phyloP scores from a whole-genome alignment of 2,797 vertebrate genomes.

The Cyclura pinguis region DNA sequence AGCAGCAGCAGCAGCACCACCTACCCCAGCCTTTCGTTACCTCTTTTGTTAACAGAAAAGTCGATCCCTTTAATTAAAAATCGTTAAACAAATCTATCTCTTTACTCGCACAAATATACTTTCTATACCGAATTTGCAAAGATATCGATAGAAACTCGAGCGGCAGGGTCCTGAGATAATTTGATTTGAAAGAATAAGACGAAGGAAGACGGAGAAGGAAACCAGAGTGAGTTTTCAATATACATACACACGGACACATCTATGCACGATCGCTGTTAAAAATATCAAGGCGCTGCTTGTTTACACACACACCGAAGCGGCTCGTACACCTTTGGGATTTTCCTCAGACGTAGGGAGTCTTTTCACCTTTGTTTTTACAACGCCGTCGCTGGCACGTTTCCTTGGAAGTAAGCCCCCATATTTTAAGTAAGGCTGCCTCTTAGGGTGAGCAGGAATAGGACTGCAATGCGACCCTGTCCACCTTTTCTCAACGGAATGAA shows the following conservation, averaged over 20 bases:
- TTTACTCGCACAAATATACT: conserved; percentile 43
- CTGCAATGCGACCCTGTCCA: not conserved
- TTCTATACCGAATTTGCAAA: conserved; percentile 17
- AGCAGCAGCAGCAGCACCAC: too few species aligned
- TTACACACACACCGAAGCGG: not conserved
- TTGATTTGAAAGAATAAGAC: not conserved
- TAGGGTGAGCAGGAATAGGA: not conserved
- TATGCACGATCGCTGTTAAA: too few species aligned
- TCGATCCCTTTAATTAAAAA: conserved; percentile 65
- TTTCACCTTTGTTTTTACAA: not conserved
- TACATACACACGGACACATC: too few species aligned
- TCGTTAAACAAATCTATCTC: conserved; percentile 50
- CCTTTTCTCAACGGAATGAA: not conserved
- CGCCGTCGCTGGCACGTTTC: not conserved
- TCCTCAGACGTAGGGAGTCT: too few species aligned
- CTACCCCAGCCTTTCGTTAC: not conserved
- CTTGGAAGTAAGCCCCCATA: not conserved
- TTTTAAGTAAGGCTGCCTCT: not conserved
- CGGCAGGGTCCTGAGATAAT: conserved; percentile 1
- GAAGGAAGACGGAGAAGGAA: not conserved
- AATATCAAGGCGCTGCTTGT: not conserved
- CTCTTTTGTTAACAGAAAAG: conserved; percentile 58
- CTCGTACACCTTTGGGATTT: not conserved
- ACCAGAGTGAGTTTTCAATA: not conserved
- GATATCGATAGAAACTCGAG: not conserved